These are phyloP conservation scores for Meloidogyne floridensis DNA, from an alignment of 1,140 invertebrate genomes.

Conservation along the genomic window DNA sequence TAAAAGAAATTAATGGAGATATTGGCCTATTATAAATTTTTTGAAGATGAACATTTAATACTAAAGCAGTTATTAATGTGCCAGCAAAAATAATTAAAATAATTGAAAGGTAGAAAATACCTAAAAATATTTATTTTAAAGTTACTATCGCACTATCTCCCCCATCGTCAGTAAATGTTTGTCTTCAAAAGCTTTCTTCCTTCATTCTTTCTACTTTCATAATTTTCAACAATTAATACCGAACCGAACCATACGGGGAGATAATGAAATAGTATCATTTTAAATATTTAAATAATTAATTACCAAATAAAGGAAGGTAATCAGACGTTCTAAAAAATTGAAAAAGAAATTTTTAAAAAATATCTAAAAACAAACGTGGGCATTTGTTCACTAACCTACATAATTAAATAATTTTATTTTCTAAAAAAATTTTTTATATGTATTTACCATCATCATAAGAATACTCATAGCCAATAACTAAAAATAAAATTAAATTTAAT, in stretches of 20 bases:
- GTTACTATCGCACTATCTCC: no score
- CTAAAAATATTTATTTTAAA: conserved; percentile 10
- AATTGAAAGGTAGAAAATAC: conserved; percentile 62
- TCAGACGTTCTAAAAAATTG: conserved; percentile 36
- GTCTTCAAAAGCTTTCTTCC: no score
- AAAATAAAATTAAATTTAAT: neutral
- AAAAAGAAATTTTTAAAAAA: neutral
- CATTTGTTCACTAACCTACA: conserved; percentile 42
- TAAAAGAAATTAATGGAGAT: conserved; percentile 54
- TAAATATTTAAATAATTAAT: conserved; percentile 8
- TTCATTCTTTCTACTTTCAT: neutral
- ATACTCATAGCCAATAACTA: conserved; percentile 65
- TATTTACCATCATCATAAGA: conserved; percentile 61
- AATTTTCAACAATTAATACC: no score
- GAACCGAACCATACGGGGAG: no score
- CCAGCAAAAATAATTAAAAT: conserved; percentile 65
- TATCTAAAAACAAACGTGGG: conserved; percentile 53
- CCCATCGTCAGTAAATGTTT: no score
- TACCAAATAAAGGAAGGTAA: conserved; percentile 61
- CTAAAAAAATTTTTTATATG: no score
- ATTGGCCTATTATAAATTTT: conserved; percentile 62
- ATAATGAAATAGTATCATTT: no score
- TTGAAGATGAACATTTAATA: conserved; percentile 64
- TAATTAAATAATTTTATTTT: no score
- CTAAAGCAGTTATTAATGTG: conserved; percentile 64